phyloP scores from a whole-genome alignment of 2,797 vertebrate genomes.

The Poeciliopsis gracilis region DNA sequence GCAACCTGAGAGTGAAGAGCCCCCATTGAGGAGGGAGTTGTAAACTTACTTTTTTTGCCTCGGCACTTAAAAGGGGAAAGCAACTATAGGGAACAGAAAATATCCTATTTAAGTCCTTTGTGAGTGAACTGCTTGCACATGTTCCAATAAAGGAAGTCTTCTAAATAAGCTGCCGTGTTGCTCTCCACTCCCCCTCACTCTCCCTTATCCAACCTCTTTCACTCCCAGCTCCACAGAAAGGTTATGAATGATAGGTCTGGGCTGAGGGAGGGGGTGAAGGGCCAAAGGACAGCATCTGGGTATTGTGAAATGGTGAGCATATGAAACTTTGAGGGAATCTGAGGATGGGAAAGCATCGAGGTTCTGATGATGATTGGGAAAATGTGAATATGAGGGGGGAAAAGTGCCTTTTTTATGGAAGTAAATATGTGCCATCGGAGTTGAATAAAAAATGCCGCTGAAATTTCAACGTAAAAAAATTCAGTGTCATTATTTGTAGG shows the following conservation, averaged over 20 bases:
- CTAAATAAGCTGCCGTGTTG: conserved; percentile 89
- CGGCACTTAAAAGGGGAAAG: conserved; percentile 98
- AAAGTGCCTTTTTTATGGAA: conserved; percentile 72
- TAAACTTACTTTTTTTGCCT: conserved; percentile 99
- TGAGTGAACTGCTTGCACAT: conserved; percentile 92
- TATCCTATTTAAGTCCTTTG: conserved; percentile 99
- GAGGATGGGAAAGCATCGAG: conserved; percentile 74
- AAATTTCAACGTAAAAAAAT: no score
- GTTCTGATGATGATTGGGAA: conserved; percentile 60
- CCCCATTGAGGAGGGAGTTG: conserved; percentile 96
- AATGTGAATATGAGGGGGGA: conserved; percentile 66
- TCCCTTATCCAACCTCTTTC: conserved; percentile 79
- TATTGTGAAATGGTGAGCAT: conserved; percentile 79
- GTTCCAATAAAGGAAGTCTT: conserved; percentile 91
- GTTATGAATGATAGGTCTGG: conserved; percentile 85
- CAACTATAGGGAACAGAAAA: conserved; percentile 98
- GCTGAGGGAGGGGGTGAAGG: conserved; percentile 78
- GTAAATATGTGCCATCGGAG: no score
- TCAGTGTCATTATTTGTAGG: no score
- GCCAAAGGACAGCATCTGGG: conserved; percentile 84
- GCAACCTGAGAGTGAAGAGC: conserved; percentile 99
- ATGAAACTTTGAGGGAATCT: conserved; percentile 79
- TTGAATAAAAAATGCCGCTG: no score
- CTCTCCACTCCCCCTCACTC: conserved; percentile 76
- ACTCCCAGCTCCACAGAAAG: conserved; percentile 79